phyloP scores from a whole-genome alignment of 2,113 vertebrate genomes.

The Dasypus novemcinctus region DNA sequence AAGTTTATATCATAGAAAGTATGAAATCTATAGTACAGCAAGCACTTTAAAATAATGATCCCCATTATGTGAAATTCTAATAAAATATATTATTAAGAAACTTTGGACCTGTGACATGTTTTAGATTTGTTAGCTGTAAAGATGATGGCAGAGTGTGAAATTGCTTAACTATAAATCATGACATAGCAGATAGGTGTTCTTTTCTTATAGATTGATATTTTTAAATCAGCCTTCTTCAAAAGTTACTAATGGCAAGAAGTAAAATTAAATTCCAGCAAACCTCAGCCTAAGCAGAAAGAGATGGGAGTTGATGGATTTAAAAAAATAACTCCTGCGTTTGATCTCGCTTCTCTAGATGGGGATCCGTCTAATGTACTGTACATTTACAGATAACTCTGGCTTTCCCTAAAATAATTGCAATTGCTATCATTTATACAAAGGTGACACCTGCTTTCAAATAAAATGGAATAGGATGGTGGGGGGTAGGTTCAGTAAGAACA shows the following conservation, averaged over 20 bases:
- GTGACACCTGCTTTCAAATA: constrained; percentile 36
- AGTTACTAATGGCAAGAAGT: neutral
- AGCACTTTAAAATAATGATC: neutral
- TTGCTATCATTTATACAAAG: neutral
- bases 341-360: neutral
- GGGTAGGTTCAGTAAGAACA: neutral
- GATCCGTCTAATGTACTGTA: neutral
- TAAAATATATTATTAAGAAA: neutral
- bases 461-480: neutral
- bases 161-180: neutral
- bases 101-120: neutral
- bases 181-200: neutral
- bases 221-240: neutral
- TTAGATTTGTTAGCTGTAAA: neutral
- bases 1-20: neutral
- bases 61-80: neutral
- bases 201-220: neutral
- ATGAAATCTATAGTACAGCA: neutral
- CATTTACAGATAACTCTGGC: constrained; percentile 7
- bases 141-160: neutral
- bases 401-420: neutral
- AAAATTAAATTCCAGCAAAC: neutral
- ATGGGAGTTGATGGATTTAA: neutral
- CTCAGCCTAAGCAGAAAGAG: neutral
- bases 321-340: neutral